These are phyloP conservation scores for Pogonophryne albipinna DNA, from an alignment of 2,797 vertebrate genomes.

Conservation along the genomic window DNA sequence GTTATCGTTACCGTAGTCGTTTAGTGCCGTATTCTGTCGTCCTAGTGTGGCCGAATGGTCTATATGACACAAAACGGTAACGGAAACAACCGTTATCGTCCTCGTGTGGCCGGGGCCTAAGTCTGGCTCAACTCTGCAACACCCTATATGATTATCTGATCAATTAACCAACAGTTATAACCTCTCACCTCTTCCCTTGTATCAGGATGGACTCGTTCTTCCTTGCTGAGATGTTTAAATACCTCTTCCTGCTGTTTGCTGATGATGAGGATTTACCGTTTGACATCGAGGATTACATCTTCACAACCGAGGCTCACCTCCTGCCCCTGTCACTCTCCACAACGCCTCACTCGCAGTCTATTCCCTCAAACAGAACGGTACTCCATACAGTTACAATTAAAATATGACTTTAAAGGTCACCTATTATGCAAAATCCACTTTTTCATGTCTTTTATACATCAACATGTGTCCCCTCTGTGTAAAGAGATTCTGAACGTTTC, in stretches of 20 bases:
- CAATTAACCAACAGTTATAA: background rate
- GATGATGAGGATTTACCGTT: constrained; percentile 94
- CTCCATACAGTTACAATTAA: accelerated
- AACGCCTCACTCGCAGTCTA: constrained; percentile 76
- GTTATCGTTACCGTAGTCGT: too few relatives aligned
- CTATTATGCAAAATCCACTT: too few relatives aligned
- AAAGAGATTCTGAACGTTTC: too few relatives aligned
- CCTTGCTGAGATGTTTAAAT: constrained; percentile 99
- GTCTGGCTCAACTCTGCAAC: background rate
- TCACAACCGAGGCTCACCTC: constrained; percentile 98
- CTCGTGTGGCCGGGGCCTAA: too few relatives aligned
- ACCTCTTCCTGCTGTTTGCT: constrained; percentile 96
- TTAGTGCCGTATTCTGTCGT: too few relatives aligned
- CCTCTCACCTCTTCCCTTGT: too few relatives aligned
- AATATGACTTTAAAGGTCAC: background rate
- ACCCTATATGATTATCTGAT: constrained; percentile 3
- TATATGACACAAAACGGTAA: too few relatives aligned
- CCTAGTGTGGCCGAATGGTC: too few relatives aligned
- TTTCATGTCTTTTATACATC: too few relatives aligned
- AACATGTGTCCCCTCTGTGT: too few relatives aligned
- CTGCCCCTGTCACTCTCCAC: constrained; percentile 96
- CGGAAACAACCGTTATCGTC: too few relatives aligned
- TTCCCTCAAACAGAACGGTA: constrained; percentile 76
- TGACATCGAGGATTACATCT: constrained; percentile 97
- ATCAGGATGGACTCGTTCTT: constrained; percentile 99